Percentiles rank a stretch among this genome's conserved stretches.
Evolutionary conservation across 2,888 invertebrate genomes (phyloP).

Genomic region (Conus canariensis): DNA sequence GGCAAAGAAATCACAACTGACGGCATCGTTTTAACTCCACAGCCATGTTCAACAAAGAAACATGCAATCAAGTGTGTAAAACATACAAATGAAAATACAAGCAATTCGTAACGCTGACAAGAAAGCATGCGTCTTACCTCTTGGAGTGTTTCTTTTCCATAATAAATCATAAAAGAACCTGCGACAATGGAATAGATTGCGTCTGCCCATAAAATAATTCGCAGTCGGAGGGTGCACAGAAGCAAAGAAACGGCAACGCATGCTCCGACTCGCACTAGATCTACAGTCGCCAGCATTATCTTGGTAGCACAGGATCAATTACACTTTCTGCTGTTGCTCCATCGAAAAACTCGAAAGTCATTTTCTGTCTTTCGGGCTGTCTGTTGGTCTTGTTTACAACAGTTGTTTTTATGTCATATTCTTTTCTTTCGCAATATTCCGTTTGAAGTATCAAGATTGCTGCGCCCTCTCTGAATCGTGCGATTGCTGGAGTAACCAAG

Average conservation of each 20-base stretch:
- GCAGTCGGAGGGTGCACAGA: constrained; percentile 21
- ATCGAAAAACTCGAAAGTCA: neutral
- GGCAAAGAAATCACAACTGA: neutral
- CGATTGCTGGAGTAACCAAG: neutral
- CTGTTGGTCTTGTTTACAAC: neutral
- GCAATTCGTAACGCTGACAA: too few species aligned
- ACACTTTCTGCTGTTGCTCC: neutral
- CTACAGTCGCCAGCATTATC: constrained; percentile 22
- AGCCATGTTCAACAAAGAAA: too few species aligned
- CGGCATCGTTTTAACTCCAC: too few species aligned
- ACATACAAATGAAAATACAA: too few species aligned
- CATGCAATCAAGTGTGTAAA: too few species aligned
- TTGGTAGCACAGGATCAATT: neutral
- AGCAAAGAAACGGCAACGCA: constrained; percentile 12
- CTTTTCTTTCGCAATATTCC: constrained; percentile 10
- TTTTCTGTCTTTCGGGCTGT: neutral
- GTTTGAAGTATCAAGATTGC: constrained; percentile 27
- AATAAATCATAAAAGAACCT: neutral
- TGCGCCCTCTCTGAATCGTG: neutral
- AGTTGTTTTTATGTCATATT: neutral
- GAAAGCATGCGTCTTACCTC: neutral
- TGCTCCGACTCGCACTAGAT: constrained; percentile 17
- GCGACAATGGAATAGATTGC: constrained; percentile 10
- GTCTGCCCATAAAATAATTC: constrained; percentile 22
- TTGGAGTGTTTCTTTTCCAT: neutral